phyloP scores from a whole-genome alignment of 2,113 vertebrate species.

The Hemiprocne comata region DNA sequence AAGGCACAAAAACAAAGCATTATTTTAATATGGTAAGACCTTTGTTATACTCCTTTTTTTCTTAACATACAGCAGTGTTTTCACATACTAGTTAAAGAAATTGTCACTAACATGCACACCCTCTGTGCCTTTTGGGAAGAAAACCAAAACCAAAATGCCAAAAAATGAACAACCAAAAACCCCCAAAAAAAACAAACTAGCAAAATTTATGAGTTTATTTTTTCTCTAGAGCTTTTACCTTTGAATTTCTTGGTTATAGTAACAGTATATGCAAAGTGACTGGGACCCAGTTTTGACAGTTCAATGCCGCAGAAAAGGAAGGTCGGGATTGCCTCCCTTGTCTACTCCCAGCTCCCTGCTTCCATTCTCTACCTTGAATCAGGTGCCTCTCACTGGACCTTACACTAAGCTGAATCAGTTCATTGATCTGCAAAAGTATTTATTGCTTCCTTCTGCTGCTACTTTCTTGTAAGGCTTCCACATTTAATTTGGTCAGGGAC shows the following conservation, averaged over 20 bases:
- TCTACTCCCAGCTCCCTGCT: background rate
- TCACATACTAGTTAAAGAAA: background rate
- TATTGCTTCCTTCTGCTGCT: background rate
- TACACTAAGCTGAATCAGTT: background rate
- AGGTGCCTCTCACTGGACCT: background rate
- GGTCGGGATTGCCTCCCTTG: background rate
- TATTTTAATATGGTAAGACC: constrained; percentile 93
- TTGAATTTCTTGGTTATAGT: background rate
- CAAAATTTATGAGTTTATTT: accelerated
- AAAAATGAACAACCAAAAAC: background rate
- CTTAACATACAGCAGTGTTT: background rate
- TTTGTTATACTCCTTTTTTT: background rate
- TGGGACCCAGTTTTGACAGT: background rate
- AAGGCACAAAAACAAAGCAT: constrained; percentile 89
- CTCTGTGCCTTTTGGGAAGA: accelerated
- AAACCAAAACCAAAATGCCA: too few relatives aligned
- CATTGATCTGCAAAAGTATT: background rate
- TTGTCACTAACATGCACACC: background rate
- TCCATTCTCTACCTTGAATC: background rate
- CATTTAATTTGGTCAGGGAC: background rate
- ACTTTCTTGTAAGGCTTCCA: background rate
- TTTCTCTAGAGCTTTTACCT: background rate
- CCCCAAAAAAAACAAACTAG: background rate
- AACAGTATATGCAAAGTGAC: background rate
- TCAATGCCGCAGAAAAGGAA: background rate